phyloP scores from a whole-genome alignment of 1,140 invertebrate species.

The Heliothis subflexa region DNA sequence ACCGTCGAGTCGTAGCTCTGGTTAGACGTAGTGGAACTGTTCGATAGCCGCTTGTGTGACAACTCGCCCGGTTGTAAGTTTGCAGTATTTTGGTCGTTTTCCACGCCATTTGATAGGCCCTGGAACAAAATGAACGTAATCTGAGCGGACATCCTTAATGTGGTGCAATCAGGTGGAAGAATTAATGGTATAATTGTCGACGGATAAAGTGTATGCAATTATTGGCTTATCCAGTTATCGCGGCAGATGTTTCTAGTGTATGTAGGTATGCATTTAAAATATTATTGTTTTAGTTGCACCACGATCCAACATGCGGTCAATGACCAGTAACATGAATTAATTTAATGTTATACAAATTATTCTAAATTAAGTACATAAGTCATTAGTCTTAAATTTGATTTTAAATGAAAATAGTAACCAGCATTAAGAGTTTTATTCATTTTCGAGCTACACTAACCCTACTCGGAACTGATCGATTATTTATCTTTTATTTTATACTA shows the following conservation, averaged over 20 bases:
- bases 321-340: no score
- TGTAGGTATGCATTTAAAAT: neutral
- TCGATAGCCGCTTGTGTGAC: constrained; percentile 77
- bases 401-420: no score
- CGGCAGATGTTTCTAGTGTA: neutral
- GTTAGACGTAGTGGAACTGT: constrained; percentile 79
- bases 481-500: no score
- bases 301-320: neutral
- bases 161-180: neutral
- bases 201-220: constrained; percentile 5
- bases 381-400: no score
- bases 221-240: neutral
- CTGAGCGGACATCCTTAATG: constrained; percentile 9
- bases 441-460: no score
- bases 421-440: no score
- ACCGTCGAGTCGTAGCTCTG: constrained; percentile 80
- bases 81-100: constrained; percentile 85
- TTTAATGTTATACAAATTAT: no score
- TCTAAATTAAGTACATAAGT: no score
- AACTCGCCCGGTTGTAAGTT: constrained; percentile 82
- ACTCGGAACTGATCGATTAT: no score
- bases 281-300: neutral
- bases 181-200: constrained; percentile 20
- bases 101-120: constrained; percentile 84
- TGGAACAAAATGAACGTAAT: constrained; percentile 63